These are phyloP conservation scores for Pachyramphus minor DNA, from an alignment of 2,113 vertebrate species.

Conservation along the genomic window DNA sequence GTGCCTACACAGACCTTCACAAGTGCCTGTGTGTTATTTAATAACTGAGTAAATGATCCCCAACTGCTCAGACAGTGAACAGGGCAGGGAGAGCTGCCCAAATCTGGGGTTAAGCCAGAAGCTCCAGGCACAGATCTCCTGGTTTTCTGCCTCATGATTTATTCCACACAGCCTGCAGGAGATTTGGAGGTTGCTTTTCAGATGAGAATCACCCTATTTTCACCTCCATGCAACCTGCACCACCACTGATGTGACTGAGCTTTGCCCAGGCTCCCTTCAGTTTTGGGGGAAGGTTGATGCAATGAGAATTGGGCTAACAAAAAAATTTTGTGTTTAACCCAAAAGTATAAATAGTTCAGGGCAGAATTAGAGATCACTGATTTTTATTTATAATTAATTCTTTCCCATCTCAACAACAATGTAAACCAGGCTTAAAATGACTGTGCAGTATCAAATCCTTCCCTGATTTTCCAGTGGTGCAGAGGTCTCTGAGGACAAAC, in stretches of 20 bases:
- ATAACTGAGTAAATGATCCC: background rate
- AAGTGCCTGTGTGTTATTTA: background rate
- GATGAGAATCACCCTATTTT: background rate
- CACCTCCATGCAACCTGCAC: background rate
- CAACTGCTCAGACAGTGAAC: background rate
- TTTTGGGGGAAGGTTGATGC: background rate
- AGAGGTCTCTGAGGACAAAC: background rate
- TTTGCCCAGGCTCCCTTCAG: fast-evolving
- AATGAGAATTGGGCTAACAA: background rate
- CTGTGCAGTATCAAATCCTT: background rate
- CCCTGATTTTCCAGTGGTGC: background rate
- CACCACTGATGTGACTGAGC: background rate
- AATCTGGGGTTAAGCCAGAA: background rate
- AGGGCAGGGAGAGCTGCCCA: background rate
- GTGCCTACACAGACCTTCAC: background rate
- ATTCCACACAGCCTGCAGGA: background rate
- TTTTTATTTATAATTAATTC: background rate
- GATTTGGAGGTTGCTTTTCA: background rate
- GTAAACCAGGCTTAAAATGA: background rate
- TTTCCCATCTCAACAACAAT: background rate
- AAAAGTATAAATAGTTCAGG: fast-evolving
- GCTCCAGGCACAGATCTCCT: background rate
- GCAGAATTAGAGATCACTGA: background rate
- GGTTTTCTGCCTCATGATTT: background rate
- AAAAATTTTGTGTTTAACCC: fast-evolving